These are phyloP conservation scores for Campaea margaritaria DNA, from an alignment of 2,888 invertebrate genomes.

Conservation along the genomic window DNA sequence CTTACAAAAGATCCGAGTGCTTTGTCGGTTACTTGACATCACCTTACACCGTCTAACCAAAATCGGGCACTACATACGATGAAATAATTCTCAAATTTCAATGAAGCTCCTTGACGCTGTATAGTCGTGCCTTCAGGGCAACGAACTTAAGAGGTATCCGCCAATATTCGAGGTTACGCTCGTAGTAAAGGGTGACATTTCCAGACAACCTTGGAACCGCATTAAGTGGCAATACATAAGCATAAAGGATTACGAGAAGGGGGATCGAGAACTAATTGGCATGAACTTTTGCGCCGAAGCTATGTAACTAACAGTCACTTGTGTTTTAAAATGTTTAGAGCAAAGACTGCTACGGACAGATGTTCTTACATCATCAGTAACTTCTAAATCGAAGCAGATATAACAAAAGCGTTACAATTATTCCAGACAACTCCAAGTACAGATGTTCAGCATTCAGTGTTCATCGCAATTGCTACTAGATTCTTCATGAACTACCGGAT, in stretches of 20 bases:
- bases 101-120: neutral
- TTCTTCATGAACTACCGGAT: constrained; percentile 1
- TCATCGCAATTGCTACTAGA: constrained; percentile 8
- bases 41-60: too few relatives aligned
- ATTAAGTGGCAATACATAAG: constrained; percentile 10
- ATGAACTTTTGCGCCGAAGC: too few relatives aligned
- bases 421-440: constrained; percentile 12
- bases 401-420: neutral
- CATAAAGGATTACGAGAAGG: constrained; percentile 1
- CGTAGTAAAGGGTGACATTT: constrained; percentile 40
- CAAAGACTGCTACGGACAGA: neutral
- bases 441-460: constrained; percentile 6
- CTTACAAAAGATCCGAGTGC: too few relatives aligned
- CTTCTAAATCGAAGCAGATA: constrained; percentile 18
- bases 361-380: constrained; percentile 13
- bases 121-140: constrained; percentile 16
- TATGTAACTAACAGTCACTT: too few relatives aligned
- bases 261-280: too few relatives aligned
- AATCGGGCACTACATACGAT: too few relatives aligned
- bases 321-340: too few relatives aligned
- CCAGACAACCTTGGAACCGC: constrained; percentile 28
- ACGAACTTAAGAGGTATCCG: constrained; percentile 30
- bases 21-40: too few relatives aligned
- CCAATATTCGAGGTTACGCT: constrained; percentile 32
- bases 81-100: too few relatives aligned